Conservation (phyloP, 2,113 vertebrate genomes). For the Petaurus breviceps region DNA sequence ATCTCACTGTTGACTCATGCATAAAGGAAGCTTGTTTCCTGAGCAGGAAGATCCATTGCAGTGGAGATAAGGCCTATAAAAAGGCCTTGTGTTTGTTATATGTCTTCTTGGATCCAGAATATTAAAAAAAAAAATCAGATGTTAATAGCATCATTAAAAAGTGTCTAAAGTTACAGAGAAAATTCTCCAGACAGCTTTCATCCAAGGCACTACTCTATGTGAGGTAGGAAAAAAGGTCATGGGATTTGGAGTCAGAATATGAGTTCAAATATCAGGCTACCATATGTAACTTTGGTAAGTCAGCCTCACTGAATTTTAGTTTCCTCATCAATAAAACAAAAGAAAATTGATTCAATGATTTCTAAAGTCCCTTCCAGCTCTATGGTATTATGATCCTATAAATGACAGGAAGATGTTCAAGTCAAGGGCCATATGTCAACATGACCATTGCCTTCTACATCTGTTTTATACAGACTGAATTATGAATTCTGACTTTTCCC, state of each 20-base stretch:
- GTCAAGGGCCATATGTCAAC: background rate
- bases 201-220: background rate
- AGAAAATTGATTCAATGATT: background rate
- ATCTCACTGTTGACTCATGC: background rate
- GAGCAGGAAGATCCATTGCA: background rate
- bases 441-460: background rate
- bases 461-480: background rate
- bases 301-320: background rate
- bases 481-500: background rate
- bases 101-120: background rate
- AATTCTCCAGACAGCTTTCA: background rate
- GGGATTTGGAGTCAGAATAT: background rate
- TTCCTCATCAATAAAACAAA: background rate
- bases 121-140: background rate
- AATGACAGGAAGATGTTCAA: background rate
- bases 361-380: background rate
- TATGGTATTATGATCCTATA: background rate
- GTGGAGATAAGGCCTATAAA: background rate
- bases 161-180: background rate
- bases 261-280: background rate
- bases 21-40: too few relatives aligned
- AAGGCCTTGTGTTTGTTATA: background rate
- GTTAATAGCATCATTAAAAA: background rate
- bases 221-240: background rate
- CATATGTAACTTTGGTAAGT: background rate